Evolutionary conservation across 2,797 vertebrate species (phyloP), one percentile per base, ranked within the genome.

Genomic region (Intellagama lesueurii): DNA sequence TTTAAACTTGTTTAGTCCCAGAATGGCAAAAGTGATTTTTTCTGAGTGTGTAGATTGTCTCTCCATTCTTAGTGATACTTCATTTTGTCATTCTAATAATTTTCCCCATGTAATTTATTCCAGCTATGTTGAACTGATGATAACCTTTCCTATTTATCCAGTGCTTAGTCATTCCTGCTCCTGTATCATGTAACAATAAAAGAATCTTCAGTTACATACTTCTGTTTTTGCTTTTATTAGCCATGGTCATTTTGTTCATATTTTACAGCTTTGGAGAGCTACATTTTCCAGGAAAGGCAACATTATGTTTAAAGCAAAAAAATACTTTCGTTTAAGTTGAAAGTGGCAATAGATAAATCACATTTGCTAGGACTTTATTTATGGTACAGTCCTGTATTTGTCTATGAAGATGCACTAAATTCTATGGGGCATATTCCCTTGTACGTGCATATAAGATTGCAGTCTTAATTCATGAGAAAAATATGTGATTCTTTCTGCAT

Each of bases 391-490:
- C 16, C 19, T 17, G 19, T 64, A 22, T 64, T 16, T 56, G 52
- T 56, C 60, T 64, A 64, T 22, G 60, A 4, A 40, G 70, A 75
- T 79, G 11, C 16, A n/a, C 30, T 49, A 44, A 77, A 12, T 52
- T 78, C 40, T 47, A 14, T n/a, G 28, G 9, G 14, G 30, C 47
- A 52, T 52, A 79, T 14, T 79, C 47, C 28, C 26, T 28, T 28
- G 44, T 49, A 78, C 47, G 28, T 80, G 76, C 30, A 30, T 52
- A 19, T 80, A 52, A 47, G 77, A 49, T 16, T 78, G 4, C 44
- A 49, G 9, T 5, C 47, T 88, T 90, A 93, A 93, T 95, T 95
- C 95, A 92, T 92, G 88, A 90, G 90, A 94, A 93, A 93, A 80
- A 92, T 80, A 87, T 88, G 93, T 88, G 87, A 84, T 77, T 94